These are phyloP conservation scores for Chironomus riparius DNA, from an alignment of 2,888 invertebrate genomes.

Conservation along the genomic window DNA sequence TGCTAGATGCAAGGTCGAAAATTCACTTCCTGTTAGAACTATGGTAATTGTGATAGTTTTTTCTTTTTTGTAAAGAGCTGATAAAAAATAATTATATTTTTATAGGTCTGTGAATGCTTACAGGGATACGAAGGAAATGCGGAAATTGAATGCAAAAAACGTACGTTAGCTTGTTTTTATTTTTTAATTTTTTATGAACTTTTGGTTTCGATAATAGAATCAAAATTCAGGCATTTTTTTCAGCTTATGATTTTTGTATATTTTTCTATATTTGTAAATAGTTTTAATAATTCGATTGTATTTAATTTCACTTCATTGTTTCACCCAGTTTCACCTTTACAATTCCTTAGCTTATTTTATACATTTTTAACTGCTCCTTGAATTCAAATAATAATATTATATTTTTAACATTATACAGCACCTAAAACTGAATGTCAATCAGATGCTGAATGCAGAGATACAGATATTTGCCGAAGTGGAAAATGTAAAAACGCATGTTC, in stretches of 20 bases:
- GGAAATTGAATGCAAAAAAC: slow-evolving; percentile 69
- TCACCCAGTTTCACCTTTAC: background rate
- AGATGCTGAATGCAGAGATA: slow-evolving; percentile 61
- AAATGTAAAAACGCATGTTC: slow-evolving; percentile 70
- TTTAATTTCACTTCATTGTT: background rate
- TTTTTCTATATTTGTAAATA: background rate
- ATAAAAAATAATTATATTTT: no score
- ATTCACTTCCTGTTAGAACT: slow-evolving; percentile 76
- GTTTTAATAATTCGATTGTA: background rate
- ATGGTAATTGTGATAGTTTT: slow-evolving; percentile 48
- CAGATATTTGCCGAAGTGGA: slow-evolving; percentile 62
- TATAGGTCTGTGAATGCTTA: slow-evolving; percentile 64
- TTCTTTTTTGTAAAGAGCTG: no score
- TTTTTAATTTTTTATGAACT: background rate
- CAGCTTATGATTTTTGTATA: background rate
- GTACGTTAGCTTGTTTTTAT: slow-evolving; percentile 46
- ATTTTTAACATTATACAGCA: slow-evolving; percentile 20
- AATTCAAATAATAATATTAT: slow-evolving; percentile 9
- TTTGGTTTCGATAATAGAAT: slow-evolving; percentile 12
- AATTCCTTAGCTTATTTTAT: no score
- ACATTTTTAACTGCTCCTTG: background rate
- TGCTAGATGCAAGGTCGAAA: slow-evolving; percentile 75
- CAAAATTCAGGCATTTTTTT: background rate
- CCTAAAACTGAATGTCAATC: slow-evolving; percentile 54
- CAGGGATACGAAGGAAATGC: slow-evolving; percentile 79